A percentile compares a stretch with the other conserved stretches of the same genome.
Evolutionary conservation across 2,113 vertebrate genomes (phyloP).

Genomic region (Pitta sordida): DNA sequence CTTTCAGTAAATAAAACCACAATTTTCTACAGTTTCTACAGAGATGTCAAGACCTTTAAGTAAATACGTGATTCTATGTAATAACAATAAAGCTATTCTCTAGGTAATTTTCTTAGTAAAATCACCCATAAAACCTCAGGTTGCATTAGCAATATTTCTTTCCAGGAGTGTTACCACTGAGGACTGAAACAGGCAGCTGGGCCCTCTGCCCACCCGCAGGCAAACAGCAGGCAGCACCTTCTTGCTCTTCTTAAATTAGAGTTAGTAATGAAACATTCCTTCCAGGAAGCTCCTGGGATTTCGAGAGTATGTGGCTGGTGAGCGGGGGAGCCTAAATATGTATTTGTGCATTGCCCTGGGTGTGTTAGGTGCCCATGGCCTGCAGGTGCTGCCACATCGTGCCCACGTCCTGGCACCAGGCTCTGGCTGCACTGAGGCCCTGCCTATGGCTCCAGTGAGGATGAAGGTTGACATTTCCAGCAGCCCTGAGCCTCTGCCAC

Average conservation of each 20-base stretch:
- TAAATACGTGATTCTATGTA: neutral
- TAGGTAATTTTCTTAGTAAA: neutral
- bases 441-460: neutral
- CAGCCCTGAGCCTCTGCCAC: neutral
- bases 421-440: neutral
- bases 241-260: neutral
- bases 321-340: neutral
- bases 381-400: neutral
- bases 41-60: neutral
- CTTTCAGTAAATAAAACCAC: neutral
- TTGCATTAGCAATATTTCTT: neutral
- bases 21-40: neutral
- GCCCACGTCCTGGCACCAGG: neutral
- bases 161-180: neutral
- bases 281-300: neutral
- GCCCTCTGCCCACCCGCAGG: neutral
- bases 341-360: neutral
- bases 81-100: conserved; percentile 5
- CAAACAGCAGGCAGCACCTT: neutral
- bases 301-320: neutral
- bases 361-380: neutral
- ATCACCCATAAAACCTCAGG: neutral
- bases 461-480: neutral
- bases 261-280: neutral
- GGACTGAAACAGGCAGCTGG: neutral